Base-by-base conservation (phyloP, 2,888 invertebrate genomes). In the Apotomis turbidana region DNA sequence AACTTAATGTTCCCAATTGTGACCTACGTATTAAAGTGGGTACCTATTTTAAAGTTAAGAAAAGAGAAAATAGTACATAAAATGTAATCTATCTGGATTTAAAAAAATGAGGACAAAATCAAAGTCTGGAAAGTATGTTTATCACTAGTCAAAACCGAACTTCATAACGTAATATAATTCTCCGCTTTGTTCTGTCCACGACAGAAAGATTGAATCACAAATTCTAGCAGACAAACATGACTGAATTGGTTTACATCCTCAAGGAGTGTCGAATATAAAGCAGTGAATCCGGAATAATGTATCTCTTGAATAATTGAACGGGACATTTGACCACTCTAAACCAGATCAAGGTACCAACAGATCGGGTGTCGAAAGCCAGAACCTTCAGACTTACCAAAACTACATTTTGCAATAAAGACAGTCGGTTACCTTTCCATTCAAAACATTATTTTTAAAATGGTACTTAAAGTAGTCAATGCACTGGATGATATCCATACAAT, bases 271-370 rank as follows among this genome's bases (percentile, higher is more conserved):
- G 44, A 64, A 64, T 64, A 44, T 12, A 64, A 12, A 64, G 15
- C 41, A 64, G 41, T 6, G 13, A 15, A 36, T 36, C 41, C 51
- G 62, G 55, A 69, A n/a, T 63, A 63, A 51, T 51, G 10, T 54
- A 64, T 15, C 12, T 44, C 55, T 27, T 44, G 52, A 64, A 54
- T 41, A 51, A n/a, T n/a, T 27, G 62, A 63, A n/a, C 8, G 51
- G 55, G 41, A 46, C 36, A 41, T 62, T 51, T 44, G 51, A 57
- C 67, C 61, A 62, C 12, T 41, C 51, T 36, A 62, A 67, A 71
- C 57, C 61, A 57, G 68, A 63, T 68, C 72, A 72, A 72, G 72
- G 68, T 68, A 46, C 54, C 12, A 68, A 68, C 62, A 63, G 58
- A 68, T 57, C 62, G 72, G 68, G 38, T 15, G 58, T 27, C n/a